Evolutionary conservation across 2,113 vertebrate genomes (phyloP).

Genomic region (Alligator sinensis): DNA sequence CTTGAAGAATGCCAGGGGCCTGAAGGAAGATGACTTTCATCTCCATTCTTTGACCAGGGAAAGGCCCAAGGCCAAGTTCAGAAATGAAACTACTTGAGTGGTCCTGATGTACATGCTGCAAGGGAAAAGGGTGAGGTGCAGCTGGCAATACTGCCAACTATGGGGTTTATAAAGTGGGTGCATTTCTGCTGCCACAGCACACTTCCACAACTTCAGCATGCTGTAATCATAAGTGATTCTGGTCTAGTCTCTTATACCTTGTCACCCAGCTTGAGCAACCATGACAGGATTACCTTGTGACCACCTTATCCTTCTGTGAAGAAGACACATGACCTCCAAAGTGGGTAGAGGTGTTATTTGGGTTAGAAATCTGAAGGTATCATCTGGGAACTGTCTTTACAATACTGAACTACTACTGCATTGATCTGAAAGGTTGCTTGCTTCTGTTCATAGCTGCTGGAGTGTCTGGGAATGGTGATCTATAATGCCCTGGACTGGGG

Average conservation of each 20-base stretch:
- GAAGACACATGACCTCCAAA: background rate
- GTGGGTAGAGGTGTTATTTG: accelerated
- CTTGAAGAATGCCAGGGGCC: background rate
- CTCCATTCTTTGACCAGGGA: background rate
- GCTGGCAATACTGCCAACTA: background rate
- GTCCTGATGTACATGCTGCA: background rate
- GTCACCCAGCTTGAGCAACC: background rate
- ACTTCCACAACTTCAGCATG: background rate
- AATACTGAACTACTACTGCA: accelerated
- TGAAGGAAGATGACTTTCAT: background rate
- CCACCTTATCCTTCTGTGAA: background rate
- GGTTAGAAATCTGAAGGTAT: background rate
- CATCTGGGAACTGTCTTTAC: background rate
- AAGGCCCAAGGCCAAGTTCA: background rate
- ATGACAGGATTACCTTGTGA: background rate
- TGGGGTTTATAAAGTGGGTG: background rate
- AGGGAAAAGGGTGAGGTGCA: background rate
- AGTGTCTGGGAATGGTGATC: conserved; percentile 74
- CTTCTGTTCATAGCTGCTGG: conserved; percentile 69
- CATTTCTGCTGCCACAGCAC: background rate
- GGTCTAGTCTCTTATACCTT: background rate
- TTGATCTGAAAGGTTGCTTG: background rate
- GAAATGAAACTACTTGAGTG: background rate
- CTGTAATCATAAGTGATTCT: background rate
- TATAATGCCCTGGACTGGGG: conserved; percentile 84